These are phyloP conservation scores for Bradypodion ventrale DNA, from an alignment of 2,797 vertebrate genomes.

Conservation along the genomic window DNA sequence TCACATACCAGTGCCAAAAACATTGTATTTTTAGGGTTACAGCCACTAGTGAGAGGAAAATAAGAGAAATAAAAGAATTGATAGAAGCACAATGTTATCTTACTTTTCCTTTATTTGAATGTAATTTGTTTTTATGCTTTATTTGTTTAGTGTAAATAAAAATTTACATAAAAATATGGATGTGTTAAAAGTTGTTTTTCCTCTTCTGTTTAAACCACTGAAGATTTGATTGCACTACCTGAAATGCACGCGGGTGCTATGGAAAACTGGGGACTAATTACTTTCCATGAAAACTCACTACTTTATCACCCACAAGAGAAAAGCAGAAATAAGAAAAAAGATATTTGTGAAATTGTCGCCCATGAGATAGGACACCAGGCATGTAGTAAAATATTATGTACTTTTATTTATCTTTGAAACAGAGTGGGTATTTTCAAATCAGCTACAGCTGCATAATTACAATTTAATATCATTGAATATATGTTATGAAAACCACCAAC, in stretches of 20 bases:
- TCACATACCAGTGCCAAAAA: no score
- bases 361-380: slow-evolving; percentile 83
- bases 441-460: not conserved
- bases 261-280: slow-evolving; percentile 82
- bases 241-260: slow-evolving; percentile 71
- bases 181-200: not conserved
- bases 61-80: no score
- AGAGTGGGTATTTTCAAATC: not conserved
- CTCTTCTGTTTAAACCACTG: slow-evolving; percentile 50
- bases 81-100: no score
- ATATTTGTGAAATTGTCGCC: slow-evolving; percentile 65
- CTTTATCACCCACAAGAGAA: slow-evolving; percentile 63
- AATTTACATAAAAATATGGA: no score
- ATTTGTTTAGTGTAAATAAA: no score
- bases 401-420: slow-evolving; percentile 34
- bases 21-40: no score
- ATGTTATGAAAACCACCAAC: not conserved
- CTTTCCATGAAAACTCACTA: slow-evolving; percentile 71
- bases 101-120: no score
- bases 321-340: slow-evolving; percentile 50
- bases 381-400: slow-evolving; percentile 74
- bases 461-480: not conserved
- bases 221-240: slow-evolving; percentile 80
- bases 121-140: no score
- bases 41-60: no score